These are phyloP conservation scores for Gobius niger DNA, from an alignment of 2,113 vertebrate species.

Conservation along the genomic window DNA sequence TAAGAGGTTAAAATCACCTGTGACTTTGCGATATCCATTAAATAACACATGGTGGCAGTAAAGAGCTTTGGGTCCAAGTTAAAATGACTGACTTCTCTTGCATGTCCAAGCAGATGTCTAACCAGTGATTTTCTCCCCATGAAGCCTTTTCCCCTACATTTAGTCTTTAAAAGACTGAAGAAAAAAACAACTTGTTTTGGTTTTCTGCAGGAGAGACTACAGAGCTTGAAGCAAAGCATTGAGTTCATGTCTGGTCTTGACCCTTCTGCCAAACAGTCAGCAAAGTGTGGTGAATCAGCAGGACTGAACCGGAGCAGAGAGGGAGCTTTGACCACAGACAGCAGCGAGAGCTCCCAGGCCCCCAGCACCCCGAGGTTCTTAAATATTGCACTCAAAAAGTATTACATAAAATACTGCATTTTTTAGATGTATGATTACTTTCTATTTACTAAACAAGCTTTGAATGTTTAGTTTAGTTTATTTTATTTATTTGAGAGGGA, in stretches of 20 bases:
- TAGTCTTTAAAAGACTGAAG: background rate
- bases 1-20: background rate
- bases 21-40: constrained; percentile 12
- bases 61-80: background rate
- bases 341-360: constrained; percentile 72
- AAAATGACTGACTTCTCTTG: background rate
- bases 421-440: background rate
- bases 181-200: background rate
- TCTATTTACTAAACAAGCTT: background rate
- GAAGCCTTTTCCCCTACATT: background rate
- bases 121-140: background rate
- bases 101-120: background rate
- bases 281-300: constrained; percentile 72
- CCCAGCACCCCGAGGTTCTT: constrained; percentile 78
- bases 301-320: constrained; percentile 71
- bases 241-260: constrained; percentile 95
- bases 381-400: background rate
- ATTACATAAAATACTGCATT: background rate
- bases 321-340: constrained; percentile 60
- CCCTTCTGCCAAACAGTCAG: constrained; percentile 74
- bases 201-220: constrained; percentile 86
- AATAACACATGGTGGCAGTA: constrained; percentile 62
- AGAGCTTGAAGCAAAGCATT: constrained; percentile 95
- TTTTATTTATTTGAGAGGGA: no score
- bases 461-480: background rate